A percentile compares a stretch with the other conserved stretches of the same genome.
phyloP scores from a whole-genome alignment of 2,888 invertebrate genomes.

The Ptychoptera albimana region DNA sequence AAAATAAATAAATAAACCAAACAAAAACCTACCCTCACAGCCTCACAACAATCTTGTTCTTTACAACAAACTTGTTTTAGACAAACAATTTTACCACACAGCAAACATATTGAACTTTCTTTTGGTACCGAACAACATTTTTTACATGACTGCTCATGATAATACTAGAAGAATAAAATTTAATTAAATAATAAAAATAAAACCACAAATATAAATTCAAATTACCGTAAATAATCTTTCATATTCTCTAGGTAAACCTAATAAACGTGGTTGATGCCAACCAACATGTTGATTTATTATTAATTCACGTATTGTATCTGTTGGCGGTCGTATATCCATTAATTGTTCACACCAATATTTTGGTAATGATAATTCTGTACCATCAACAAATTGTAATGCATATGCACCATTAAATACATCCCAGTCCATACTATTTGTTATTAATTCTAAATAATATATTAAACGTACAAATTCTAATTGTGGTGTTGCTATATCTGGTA shows the following conservation, averaged over 20 bases:
- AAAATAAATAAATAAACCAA: too few relatives aligned
- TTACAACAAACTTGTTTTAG: slow-evolving; percentile 79
- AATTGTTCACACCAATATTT: slow-evolving; percentile 54
- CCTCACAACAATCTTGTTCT: slow-evolving; percentile 68
- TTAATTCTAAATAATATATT: slow-evolving; percentile 62
- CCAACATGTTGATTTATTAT: slow-evolving; percentile 56
- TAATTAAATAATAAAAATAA: slow-evolving; percentile 6
- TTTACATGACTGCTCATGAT: slow-evolving; percentile 76
- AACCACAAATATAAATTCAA: slow-evolving; percentile 3
- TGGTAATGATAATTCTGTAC: slow-evolving; percentile 36
- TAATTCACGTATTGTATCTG: slow-evolving; percentile 37
- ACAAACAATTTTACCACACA: slow-evolving; percentile 87
- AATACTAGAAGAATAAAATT: slow-evolving; percentile 42
- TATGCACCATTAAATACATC: slow-evolving; percentile 46
- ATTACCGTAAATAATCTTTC: slow-evolving; percentile 74
- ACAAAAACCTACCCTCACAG: slow-evolving; percentile 52
- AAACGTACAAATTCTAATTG: slow-evolving; percentile 62
- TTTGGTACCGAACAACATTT: slow-evolving; percentile 81
- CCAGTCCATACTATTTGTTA: slow-evolving; percentile 48
- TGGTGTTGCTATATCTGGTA: slow-evolving; percentile 48
- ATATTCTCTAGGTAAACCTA: slow-evolving; percentile 77
- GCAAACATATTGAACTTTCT: slow-evolving; percentile 80
- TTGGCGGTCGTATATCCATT: slow-evolving; percentile 31
- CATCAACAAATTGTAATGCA: slow-evolving; percentile 41
- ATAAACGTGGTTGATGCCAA: slow-evolving; percentile 70